Conservation (phyloP, 2,113 vertebrate species). For the Sceloporus undulatus region DNA sequence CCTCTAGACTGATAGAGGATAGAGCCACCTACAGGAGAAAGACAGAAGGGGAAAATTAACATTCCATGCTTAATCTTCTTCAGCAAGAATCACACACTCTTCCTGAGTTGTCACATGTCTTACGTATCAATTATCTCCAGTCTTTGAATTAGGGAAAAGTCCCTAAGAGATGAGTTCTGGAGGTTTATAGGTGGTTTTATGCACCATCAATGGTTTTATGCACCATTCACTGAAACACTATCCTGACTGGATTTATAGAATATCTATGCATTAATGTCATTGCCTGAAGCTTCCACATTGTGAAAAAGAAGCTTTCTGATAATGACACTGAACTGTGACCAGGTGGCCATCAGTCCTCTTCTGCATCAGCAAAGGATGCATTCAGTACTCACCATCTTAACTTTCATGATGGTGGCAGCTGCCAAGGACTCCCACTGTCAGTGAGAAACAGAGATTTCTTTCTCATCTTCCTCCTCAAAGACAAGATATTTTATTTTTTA, state of each 20-base stretch:
- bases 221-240: background rate
- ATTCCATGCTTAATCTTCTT: background rate
- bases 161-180: background rate
- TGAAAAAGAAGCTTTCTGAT: background rate
- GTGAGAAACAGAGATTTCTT: slow-evolving; percentile 64
- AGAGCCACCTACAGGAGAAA: slow-evolving; percentile 7
- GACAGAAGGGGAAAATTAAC: background rate
- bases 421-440: slow-evolving; percentile 58
- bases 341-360: slow-evolving; percentile 8
- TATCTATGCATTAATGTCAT: background rate
- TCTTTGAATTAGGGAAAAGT: too few relatives aligned
- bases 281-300: slow-evolving; percentile 14
- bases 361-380: slow-evolving; percentile 46
- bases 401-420: slow-evolving; percentile 62
- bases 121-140: too few relatives aligned
- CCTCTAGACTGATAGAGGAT: slow-evolving; percentile 61
- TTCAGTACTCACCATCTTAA: slow-evolving; percentile 58
- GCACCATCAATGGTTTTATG: background rate
- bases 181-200: background rate
- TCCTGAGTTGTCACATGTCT: background rate
- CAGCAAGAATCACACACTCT: background rate
- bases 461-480: slow-evolving; percentile 63
- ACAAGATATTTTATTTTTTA: slow-evolving; percentile 47
- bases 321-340: background rate
- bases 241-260: accelerated